Evolutionary conservation across 2,888 invertebrate species (phyloP), one percentile per base, ranked within the genome.

Genomic region (Apocheima hispidaria): DNA sequence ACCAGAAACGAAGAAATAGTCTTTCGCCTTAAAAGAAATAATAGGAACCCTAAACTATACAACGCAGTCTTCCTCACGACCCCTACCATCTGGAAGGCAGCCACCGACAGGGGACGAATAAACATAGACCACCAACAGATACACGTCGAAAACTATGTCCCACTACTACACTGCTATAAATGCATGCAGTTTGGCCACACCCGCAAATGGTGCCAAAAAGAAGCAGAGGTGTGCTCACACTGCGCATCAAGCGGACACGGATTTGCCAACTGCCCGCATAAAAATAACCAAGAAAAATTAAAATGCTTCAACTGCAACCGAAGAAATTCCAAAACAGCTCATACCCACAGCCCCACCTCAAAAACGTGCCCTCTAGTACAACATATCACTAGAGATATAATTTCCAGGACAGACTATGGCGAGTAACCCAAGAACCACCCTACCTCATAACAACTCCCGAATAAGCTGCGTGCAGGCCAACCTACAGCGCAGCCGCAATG

Each of bases 111-210:
- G 5, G 44, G 44, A 1, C 3, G 23, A 12, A 2, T 68, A 0
- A 60, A 63, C 3, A 14, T 70, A 0, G 69, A 70, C 12, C 60
- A 63, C 12, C 66, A 70, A 4, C 28, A 50, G 2, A 44, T 68
- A 0, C 61, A 51, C 2, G 61, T 44, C 0, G 59, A 59, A 2
- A 55, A 66, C 3, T 61, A 63, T 20, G 53, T 60, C 0, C 69
- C 72, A 0, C 12, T 72, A 0, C 4, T 63, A 0, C 70, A 72
- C 14, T 70, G 70, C 26, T 66, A 21, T 26, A 48, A 52, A 7
- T 70, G 72, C 40, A 14, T 71, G 4, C 59, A 61, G 10, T 71
- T 59, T 21, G 72, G 70, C 0, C 70, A 71, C 48, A 59, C 63
- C 1, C 54, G 49, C 0, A 50, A 30, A 1, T 38, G 38, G 0